phyloP scores from a whole-genome alignment of 2,888 invertebrate species.

The Chydorus sphaericus region DNA sequence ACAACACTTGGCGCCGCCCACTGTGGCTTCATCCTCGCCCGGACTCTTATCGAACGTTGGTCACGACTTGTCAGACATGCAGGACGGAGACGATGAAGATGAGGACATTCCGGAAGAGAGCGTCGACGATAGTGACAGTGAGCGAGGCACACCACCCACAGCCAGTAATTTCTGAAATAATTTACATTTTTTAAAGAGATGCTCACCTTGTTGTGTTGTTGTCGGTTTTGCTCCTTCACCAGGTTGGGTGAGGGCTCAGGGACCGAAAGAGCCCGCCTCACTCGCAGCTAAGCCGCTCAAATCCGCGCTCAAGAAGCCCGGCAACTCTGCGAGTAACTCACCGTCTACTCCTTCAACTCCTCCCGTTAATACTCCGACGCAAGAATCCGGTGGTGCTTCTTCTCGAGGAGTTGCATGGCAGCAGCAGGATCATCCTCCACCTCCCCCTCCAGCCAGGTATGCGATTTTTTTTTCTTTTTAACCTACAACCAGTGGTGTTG shows the following conservation, averaged over 20 bases:
- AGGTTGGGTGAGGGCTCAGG: constrained; percentile 66
- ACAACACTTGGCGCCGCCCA: constrained; percentile 35
- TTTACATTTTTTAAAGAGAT: not conserved
- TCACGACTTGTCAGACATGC: constrained; percentile 35
- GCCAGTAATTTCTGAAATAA: not conserved
- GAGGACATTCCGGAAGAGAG: constrained; percentile 29
- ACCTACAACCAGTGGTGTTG: no score
- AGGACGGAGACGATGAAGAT: constrained; percentile 17
- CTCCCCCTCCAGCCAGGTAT: constrained; percentile 50
- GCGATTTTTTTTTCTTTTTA: no score
- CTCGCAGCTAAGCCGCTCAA: constrained; percentile 83
- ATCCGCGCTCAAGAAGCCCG: constrained; percentile 63
- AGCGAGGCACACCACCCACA: not conserved
- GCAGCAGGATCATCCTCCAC: constrained; percentile 44
- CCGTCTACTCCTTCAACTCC: constrained; percentile 23
- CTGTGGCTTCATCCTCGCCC: constrained; percentile 15
- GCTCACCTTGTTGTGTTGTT: not conserved
- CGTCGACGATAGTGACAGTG: constrained; percentile 19
- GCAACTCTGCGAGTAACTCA: not conserved
- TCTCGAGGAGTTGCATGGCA: constrained; percentile 33
- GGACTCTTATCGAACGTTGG: constrained; percentile 26
- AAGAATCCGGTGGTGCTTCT: constrained; percentile 37
- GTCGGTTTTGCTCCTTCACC: not conserved
- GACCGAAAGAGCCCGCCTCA: constrained; percentile 80
- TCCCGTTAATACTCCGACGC: constrained; percentile 51